These are phyloP conservation scores for Polylopha cassiicola DNA, from an alignment of 2,888 invertebrate genomes.

Conservation along the genomic window DNA sequence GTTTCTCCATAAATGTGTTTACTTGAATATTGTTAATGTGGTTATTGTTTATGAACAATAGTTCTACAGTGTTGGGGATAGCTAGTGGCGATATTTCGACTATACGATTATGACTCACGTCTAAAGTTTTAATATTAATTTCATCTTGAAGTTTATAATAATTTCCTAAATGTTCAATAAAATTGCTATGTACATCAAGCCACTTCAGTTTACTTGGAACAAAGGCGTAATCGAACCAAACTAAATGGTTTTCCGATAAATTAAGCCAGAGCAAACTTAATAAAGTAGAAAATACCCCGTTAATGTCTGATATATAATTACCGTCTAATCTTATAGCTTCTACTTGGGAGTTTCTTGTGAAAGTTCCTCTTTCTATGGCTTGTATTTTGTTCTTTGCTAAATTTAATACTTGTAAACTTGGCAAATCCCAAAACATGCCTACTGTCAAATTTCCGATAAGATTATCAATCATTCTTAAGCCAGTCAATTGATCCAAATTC, in stretches of 20 bases:
- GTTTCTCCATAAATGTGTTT: slow-evolving; percentile 91
- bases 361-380: slow-evolving; percentile 88
- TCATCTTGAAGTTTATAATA: slow-evolving; percentile 90
- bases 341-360: slow-evolving; percentile 87
- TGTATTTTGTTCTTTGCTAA: slow-evolving; percentile 92
- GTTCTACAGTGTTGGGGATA: slow-evolving; percentile 91
- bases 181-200: slow-evolving; percentile 93
- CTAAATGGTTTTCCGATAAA: slow-evolving; percentile 92
- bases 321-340: slow-evolving; percentile 92
- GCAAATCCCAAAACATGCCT: slow-evolving; percentile 91
- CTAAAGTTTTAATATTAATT: slow-evolving; percentile 88
- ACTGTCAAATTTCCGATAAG: slow-evolving; percentile 88
- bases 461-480: slow-evolving; percentile 92
- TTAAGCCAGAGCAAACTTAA: slow-evolving; percentile 90
- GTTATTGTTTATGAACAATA: slow-evolving; percentile 93
- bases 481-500: slow-evolving; percentile 90
- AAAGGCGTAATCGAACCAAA: slow-evolving; percentile 95
- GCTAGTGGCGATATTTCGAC: slow-evolving; percentile 87
- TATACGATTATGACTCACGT: slow-evolving; percentile 92
- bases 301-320: slow-evolving; percentile 91
- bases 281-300: slow-evolving; percentile 90
- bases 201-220: slow-evolving; percentile 92
- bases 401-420: slow-evolving; percentile 89
- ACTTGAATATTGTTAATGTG: slow-evolving; percentile 87
- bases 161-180: slow-evolving; percentile 90